Percentiles rank a stretch among this genome's conserved stretches.
These are phyloP conservation scores for Colletes latitarsis DNA, from an alignment of 1,140 invertebrate genomes.

Conservation along the genomic window DNA sequence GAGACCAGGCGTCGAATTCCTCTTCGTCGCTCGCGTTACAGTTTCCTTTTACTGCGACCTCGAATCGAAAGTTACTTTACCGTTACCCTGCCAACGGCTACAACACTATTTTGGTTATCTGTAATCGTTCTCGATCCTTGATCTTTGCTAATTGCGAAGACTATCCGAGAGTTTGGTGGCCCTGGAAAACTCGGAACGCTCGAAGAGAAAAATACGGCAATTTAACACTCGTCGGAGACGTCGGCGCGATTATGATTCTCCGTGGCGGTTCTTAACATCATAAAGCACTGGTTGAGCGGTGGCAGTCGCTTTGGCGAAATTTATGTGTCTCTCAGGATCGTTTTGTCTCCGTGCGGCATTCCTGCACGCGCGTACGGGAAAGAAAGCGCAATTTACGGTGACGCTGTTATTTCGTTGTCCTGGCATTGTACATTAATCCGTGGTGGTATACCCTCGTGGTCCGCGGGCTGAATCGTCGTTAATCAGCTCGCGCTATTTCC, in stretches of 20 bases:
- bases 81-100: too few species aligned
- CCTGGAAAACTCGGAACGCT: too few species aligned
- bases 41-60: too few species aligned
- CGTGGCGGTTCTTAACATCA: background rate
- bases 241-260: background rate
- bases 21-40: too few species aligned
- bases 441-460: background rate
- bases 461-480: constrained; percentile 14
- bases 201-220: background rate
- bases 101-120: too few species aligned
- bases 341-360: background rate
- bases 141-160: too few species aligned
- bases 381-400: background rate
- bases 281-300: background rate
- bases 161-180: too few species aligned
- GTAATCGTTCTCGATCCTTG: too few species aligned
- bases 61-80: too few species aligned
- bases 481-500: constrained; percentile 15
- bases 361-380: background rate
- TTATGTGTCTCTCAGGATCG: background rate
- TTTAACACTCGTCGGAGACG: background rate
- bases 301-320: background rate
- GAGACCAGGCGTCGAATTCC: too few species aligned
- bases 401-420: background rate
- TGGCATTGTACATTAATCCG: constrained; percentile 11